Evolutionary conservation across 1,140 invertebrate species (phyloP).

Genomic region (Drosophila seguyi): DNA sequence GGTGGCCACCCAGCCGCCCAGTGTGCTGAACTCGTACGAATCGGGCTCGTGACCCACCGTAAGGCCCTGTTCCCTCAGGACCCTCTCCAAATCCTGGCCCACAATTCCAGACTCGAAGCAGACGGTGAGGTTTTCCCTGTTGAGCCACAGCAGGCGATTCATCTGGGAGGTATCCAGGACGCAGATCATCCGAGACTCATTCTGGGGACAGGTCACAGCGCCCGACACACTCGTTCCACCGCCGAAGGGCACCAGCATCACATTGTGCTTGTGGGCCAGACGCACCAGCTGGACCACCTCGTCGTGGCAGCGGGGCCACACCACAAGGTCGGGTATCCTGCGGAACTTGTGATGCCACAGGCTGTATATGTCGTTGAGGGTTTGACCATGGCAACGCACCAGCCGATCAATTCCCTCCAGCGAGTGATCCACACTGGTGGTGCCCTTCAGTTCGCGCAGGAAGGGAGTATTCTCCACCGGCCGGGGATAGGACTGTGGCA

Average conservation of each 20-base stretch:
- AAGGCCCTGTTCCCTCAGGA: slow-evolving; percentile 89
- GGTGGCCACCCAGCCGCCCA: slow-evolving; percentile 99
- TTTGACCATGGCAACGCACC: slow-evolving; percentile 97
- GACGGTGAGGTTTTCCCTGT: slow-evolving; percentile 94
- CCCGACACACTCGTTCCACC: slow-evolving; percentile 98
- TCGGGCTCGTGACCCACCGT: slow-evolving; percentile 98
- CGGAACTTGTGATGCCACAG: slow-evolving; percentile 90
- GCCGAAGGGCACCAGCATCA: slow-evolving; percentile 97
- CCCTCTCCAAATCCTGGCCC: slow-evolving; percentile 96
- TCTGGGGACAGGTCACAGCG: slow-evolving; percentile 93
- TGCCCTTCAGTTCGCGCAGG: slow-evolving; percentile 87
- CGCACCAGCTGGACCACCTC: slow-evolving; percentile 93
- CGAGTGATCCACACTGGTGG: slow-evolving; percentile 90
- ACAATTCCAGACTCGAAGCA: slow-evolving; percentile 96
- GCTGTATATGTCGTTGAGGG: slow-evolving; percentile 94
- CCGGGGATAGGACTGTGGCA: slow-evolving; percentile 87
- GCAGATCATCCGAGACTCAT: slow-evolving; percentile 94
- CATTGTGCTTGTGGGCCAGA: slow-evolving; percentile 90
- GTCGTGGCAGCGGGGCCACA: slow-evolving; percentile 95
- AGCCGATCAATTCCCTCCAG: slow-evolving; percentile 93
- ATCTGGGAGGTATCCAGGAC: slow-evolving; percentile 98
- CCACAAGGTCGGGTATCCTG: slow-evolving; percentile 96
- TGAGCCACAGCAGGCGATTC: slow-evolving; percentile 97
- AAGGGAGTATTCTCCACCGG: slow-evolving; percentile 87
- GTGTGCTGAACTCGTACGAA: slow-evolving; percentile 98